Evolutionary conservation across 2,888 invertebrate species (phyloP), one percentile per base, ranked within the genome.

Genomic region (Chloroclystis v-ata): DNA sequence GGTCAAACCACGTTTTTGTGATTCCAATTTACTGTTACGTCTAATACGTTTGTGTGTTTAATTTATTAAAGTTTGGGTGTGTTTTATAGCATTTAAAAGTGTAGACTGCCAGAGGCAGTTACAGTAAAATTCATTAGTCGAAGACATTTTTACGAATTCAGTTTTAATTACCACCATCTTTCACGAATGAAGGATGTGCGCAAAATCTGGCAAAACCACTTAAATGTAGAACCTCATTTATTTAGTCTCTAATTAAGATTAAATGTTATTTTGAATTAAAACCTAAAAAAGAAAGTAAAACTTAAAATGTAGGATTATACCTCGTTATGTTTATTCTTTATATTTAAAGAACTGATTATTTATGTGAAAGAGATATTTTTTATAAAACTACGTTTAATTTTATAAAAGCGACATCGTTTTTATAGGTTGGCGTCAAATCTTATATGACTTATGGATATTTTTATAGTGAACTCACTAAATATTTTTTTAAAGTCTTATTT

Each of bases 11-110:
- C 35, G 16, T 35, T 10, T 33, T 12, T 47, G 11, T 47, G 30
- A 48, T 43, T 26, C 29, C 13, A 32, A 25, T 49, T 42, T 37
- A 46, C 42, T 38, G 45, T 29, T 49, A 49, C 29, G 3, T 6
- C 16, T 7, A n/a, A 13, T 38, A 12, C 24, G 16, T 42, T 41
- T 41, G 41, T 41, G 28, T 20, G 28, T 41, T 28, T 41, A 24
- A 37, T 42, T 42, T 45, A 44, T 49, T 26, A 37, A 24, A 20
- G 37, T 20, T 24, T 42, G 28, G 32, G 35, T 33, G 37, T 43
- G 29, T 39, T 37, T 48, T 35, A 47, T 47, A 16, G 28, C 37
- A 14, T 47, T 29, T 35, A 16, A 28, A 33, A 24, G 14, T 25
- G 14, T 46, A 4, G 20, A 24, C 9, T 16, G 47, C 41, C 29